Conservation (phyloP, 2,113 vertebrate genomes). For the Chelonoidis abingdonii region DNA sequence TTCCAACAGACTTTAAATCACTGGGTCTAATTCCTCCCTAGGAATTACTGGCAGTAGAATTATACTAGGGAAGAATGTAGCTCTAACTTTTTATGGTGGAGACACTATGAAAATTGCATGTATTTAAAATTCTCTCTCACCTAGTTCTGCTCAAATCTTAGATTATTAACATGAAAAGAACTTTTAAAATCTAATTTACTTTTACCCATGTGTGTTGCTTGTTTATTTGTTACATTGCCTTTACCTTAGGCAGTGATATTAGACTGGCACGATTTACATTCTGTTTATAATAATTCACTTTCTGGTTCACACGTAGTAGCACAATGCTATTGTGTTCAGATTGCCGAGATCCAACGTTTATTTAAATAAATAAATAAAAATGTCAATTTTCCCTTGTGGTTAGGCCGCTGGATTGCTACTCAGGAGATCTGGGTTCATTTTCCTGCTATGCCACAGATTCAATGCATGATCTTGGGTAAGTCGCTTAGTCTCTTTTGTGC, state of each 20-base stretch:
- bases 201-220: background rate
- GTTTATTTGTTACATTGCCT: background rate
- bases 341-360: background rate
- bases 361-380: background rate
- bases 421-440: background rate
- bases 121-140: conserved; percentile 8
- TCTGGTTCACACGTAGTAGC: background rate
- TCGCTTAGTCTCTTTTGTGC: background rate
- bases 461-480: background rate
- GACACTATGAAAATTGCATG: background rate
- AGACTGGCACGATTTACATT: background rate
- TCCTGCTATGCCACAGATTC: background rate
- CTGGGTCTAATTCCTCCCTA: background rate
- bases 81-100: conserved; percentile 40
- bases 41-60: conserved; percentile 32
- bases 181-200: background rate
- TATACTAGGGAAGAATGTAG: conserved; percentile 33
- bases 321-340: background rate
- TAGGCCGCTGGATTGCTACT: background rate
- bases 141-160: background rate
- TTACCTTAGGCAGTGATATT: background rate
- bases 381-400: background rate
- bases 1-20: conserved; percentile 35
- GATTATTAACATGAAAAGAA: background rate
- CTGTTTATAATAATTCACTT: background rate